A percentile compares a stretch with the other conserved stretches of the same genome.
Evolutionary conservation across 2,888 invertebrate genomes (phyloP).

Genomic region (Tyria jacobaeae): DNA sequence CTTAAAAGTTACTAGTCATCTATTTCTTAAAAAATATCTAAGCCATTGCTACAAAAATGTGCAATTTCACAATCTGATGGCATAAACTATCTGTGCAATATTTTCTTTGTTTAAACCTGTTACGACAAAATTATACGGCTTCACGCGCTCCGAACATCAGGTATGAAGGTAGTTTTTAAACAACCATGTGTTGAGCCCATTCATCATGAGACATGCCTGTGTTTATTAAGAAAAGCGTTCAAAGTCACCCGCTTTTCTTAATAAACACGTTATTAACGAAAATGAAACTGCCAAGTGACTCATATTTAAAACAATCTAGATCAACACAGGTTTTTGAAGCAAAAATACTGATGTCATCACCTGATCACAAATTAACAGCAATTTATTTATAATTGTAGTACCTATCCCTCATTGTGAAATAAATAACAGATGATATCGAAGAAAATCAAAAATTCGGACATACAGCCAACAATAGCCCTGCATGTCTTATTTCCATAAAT

Average conservation of each 20-base stretch:
- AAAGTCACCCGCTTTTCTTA: background rate
- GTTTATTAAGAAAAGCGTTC: conserved; percentile 1
- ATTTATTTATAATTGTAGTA: conserved; percentile 17
- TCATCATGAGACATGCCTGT: conserved; percentile 1
- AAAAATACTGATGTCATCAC: conserved; percentile 19
- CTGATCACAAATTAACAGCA: conserved; percentile 15
- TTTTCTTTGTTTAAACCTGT: conserved; percentile 26
- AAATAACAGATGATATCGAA: conserved; percentile 32
- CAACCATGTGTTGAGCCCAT: conserved; percentile 12
- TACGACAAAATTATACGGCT: conserved; percentile 31
- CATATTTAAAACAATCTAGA: conserved; percentile 6
- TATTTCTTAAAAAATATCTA: too few relatives aligned
- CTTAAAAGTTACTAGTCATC: too few relatives aligned
- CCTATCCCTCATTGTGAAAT: conserved; percentile 26
- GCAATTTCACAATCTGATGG: background rate
- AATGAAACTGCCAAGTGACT: conserved; percentile 7
- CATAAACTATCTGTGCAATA: conserved; percentile 16
- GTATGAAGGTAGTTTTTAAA: conserved; percentile 16
- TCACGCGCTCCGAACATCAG: conserved; percentile 22
- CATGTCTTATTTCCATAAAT: conserved; percentile 52
- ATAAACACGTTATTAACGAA: background rate
- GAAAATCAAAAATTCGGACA: conserved; percentile 24
- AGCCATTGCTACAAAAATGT: background rate
- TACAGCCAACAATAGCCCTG: conserved; percentile 44
- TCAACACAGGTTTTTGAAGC: conserved; percentile 12